phyloP scores from a whole-genome alignment of 2,888 invertebrate species.

The Cremastobaeus sp. region DNA sequence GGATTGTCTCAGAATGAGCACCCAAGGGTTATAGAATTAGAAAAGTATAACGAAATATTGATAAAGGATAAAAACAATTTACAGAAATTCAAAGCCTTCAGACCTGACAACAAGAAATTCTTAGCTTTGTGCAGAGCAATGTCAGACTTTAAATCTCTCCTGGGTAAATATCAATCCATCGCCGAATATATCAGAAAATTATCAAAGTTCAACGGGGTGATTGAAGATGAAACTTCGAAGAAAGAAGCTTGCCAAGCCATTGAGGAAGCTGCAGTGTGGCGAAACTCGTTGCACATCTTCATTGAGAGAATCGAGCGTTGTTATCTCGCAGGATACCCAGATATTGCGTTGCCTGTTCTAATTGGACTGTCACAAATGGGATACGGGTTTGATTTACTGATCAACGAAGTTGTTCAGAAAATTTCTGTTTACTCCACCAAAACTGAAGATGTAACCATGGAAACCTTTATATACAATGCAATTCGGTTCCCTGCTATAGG shows the following conservation, averaged over 20 bases:
- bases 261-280: constrained; percentile 80
- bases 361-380: constrained; percentile 84
- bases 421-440: constrained; percentile 73
- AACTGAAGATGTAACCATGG: constrained; percentile 56
- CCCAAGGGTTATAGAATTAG: constrained; percentile 60
- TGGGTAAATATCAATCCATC: constrained; percentile 76
- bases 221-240: constrained; percentile 69
- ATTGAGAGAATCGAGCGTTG: constrained; percentile 80
- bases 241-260: constrained; percentile 73
- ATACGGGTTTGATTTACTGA: constrained; percentile 82
- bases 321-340: constrained; percentile 86
- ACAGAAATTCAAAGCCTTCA: constrained; percentile 66
- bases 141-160: constrained; percentile 71
- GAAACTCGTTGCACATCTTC: constrained; percentile 81
- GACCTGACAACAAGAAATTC: constrained; percentile 67
- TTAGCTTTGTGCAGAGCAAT: constrained; percentile 69
- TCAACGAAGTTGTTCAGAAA: constrained; percentile 80
- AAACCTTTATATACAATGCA: constrained; percentile 78
- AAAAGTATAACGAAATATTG: constrained; percentile 57
- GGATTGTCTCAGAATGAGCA: constrained; percentile 74
- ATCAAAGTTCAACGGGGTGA: constrained; percentile 73
- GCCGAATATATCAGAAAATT: constrained; percentile 73
- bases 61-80: constrained; percentile 61
- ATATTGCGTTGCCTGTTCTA: constrained; percentile 86
- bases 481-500: constrained; percentile 80